Evolutionary conservation across 2,888 invertebrate species (phyloP).

Genomic region (Eupelmus urozonus): DNA sequence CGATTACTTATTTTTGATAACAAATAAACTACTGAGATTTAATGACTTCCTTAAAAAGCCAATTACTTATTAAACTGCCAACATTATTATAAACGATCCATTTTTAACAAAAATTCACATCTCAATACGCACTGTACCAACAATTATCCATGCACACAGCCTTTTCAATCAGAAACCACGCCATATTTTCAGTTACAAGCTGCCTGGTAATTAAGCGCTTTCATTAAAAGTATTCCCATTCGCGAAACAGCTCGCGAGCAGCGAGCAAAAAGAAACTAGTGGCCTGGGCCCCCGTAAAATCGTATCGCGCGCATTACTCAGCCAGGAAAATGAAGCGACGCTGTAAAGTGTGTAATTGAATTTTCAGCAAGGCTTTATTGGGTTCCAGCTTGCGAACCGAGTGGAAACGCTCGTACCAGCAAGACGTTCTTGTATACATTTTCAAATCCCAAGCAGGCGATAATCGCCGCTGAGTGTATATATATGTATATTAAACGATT

Average conservation of each 20-base stretch:
- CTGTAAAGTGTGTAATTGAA: slow-evolving; percentile 45
- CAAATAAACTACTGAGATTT: no score
- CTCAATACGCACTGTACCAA: no score
- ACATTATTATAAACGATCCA: no score
- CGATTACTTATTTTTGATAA: no score
- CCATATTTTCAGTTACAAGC: not conserved
- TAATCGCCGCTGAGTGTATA: slow-evolving; percentile 27
- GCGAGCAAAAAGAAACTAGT: not conserved
- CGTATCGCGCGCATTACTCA: slow-evolving; percentile 28
- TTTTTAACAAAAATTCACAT: no score
- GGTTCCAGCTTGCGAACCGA: not conserved
- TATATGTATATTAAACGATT: slow-evolving; percentile 47
- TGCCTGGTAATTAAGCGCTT: not conserved
- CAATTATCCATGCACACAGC: no score
- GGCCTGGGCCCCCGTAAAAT: slow-evolving; percentile 14
- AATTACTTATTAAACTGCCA: no score
- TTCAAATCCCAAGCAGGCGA: slow-evolving; percentile 14
- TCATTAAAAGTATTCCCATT: slow-evolving; percentile 15
- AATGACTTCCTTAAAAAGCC: no score
- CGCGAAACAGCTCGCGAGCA: not conserved
- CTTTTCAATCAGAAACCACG: not conserved
- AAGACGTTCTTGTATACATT: no score
- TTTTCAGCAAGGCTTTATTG: slow-evolving; percentile 46
- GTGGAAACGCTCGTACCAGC: no score
- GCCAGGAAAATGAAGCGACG: slow-evolving; percentile 16